A percentile compares a stretch with the other conserved stretches of the same genome.
Evolutionary conservation across 1,140 invertebrate species (phyloP).

Genomic region (Nebria ingens): DNA sequence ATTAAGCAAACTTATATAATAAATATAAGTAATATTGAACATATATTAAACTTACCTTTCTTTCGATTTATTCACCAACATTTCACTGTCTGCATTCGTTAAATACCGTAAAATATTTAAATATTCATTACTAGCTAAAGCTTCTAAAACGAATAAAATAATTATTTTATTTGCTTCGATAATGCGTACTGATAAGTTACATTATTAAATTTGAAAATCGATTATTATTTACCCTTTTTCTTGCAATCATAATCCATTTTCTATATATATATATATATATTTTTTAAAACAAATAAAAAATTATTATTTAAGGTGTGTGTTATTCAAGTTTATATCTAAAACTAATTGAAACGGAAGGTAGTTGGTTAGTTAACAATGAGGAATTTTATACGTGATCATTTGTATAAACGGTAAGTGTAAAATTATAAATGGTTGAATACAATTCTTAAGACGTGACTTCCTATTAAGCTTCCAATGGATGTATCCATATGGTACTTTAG

Average conservation of each 20-base stretch:
- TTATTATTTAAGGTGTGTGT: too few relatives aligned
- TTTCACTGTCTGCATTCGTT: background rate
- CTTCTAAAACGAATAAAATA: background rate
- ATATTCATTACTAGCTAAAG: constrained; percentile 1
- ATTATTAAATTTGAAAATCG: background rate
- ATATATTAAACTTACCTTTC: background rate
- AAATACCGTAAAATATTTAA: background rate
- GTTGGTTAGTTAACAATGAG: too few relatives aligned
- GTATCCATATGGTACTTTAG: too few relatives aligned
- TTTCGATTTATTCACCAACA: background rate
- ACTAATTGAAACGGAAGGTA: too few relatives aligned
- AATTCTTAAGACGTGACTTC: too few relatives aligned
- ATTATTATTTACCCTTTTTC: background rate
- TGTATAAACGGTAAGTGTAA: too few relatives aligned
- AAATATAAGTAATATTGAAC: background rate
- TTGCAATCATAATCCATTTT: background rate
- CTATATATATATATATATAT: too few relatives aligned
- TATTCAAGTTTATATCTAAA: too few relatives aligned
- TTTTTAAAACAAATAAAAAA: too few relatives aligned
- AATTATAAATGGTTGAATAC: too few relatives aligned
- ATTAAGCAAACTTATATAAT: background rate
- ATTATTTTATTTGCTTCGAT: background rate
- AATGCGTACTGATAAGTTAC: background rate
- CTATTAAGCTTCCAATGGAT: too few relatives aligned
- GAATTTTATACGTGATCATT: too few relatives aligned